Evolutionary conservation across 2,888 invertebrate species (phyloP).

Genomic region (Deilephila elpenor): DNA sequence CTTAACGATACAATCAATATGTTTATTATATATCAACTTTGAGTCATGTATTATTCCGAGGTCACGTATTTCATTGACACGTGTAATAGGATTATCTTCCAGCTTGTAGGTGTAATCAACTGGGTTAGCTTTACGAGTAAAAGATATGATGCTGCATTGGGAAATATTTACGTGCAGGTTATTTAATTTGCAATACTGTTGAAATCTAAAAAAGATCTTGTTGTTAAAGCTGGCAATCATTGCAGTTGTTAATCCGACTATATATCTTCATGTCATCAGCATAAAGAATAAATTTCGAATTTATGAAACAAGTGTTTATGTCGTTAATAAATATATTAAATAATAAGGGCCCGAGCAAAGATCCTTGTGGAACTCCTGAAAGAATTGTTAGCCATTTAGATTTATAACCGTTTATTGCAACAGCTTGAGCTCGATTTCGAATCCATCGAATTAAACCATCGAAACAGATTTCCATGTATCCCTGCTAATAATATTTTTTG

Average conservation of each 20-base stretch:
- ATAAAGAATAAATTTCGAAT: too few species aligned
- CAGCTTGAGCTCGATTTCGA: constrained; percentile 1
- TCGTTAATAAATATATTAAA: too few species aligned
- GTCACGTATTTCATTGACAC: constrained; percentile 25
- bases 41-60: constrained; percentile 31
- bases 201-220: constrained; percentile 30
- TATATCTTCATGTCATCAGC: constrained; percentile 34
- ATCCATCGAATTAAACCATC: background rate
- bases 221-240: constrained; percentile 30
- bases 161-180: constrained; percentile 25
- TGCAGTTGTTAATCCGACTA: constrained; percentile 15
- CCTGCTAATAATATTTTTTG: background rate
- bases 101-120: constrained; percentile 4
- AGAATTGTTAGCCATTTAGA: constrained; percentile 1
- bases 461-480: background rate
- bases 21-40: constrained; percentile 27
- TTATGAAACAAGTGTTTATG: too few species aligned
- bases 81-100: background rate
- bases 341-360: background rate
- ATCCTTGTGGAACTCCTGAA: constrained; percentile 32
- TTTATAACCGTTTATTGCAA: background rate
- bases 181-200: constrained; percentile 27
- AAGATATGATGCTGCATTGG: constrained; percentile 16
- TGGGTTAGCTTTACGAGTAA: constrained; percentile 10
- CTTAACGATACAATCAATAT: constrained; percentile 30